Evolutionary conservation across 2,113 vertebrate species (phyloP), one percentile per base, ranked within the genome.

Genomic region (Xenopus laevis): DNA sequence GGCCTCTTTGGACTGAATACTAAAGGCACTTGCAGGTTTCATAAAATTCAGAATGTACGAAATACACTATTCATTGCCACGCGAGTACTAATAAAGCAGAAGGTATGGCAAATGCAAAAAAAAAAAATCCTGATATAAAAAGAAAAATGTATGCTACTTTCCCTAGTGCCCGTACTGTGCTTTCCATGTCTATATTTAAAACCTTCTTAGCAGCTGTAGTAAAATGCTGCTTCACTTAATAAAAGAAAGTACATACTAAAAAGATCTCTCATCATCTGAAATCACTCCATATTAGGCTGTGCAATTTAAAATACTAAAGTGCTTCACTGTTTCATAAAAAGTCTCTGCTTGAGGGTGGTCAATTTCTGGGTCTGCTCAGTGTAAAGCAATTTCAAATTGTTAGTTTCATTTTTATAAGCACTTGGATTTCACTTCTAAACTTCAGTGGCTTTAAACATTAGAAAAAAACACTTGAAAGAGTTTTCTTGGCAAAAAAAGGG

Each of bases 401-500:
- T 77, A 77, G 74, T 70, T 77, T 77, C 74, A 77, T 70, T 77
- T 75, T 77, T 77, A 77, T 77, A 77, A 77, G 74, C 66, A 70
- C 74, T 77, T 77, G 74, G 74, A 77, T 70, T 77, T 77, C 67
- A 77, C 53, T 76, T 76, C 73, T 69, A 69, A 76, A 76, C 73
- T 76, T 76, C 58, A 69, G 65, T 40, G 57, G 55, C 65, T 77
- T 77, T 77, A 69, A 77, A 70, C 59, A 77, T 77, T 77, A 40
- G 33, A 40, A 40, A 70, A 77, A 77, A 77, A 77, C 67, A 77
- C 74, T 77, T 70, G 74, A 77, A 76, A 77, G 74, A 70, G 74
- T 70, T 77, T 70, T 77, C 47, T 67, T 77, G 61, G 67, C 74
- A 70, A 75, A 77, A 77, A 62, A 70, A 70, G 60, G 55, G 30